Conservation (phyloP, 2,797 vertebrate genomes). For the Aselliscus stoliczkanus region DNA sequence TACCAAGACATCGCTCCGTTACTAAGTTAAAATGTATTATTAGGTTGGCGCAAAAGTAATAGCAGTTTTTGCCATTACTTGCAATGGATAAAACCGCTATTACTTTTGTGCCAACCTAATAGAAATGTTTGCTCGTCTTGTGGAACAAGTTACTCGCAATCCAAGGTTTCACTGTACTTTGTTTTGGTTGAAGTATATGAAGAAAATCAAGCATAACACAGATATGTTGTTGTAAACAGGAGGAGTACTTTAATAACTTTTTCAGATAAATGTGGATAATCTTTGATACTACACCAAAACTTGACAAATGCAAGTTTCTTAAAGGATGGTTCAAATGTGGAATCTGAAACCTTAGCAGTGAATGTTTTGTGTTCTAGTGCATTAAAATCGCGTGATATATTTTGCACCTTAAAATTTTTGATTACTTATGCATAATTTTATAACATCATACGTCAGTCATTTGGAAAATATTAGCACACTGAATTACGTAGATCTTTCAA, state of each 20-base stretch:
- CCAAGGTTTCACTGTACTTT: no score
- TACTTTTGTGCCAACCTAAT: no score
- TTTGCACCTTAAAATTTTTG: background rate
- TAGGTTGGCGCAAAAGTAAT: no score
- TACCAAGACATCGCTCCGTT: no score
- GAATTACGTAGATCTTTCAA: background rate
- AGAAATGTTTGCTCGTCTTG: no score
- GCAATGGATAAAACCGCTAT: no score
- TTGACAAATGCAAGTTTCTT: background rate
- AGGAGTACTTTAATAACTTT: background rate
- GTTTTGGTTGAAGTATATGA: background rate
- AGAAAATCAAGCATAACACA: conserved; percentile 10
- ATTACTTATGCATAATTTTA: background rate
- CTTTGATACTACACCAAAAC: background rate
- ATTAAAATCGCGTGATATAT: background rate
- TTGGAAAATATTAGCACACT: background rate
- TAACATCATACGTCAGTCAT: background rate
- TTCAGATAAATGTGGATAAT: background rate
- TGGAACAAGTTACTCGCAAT: no score
- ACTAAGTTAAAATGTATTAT: no score
- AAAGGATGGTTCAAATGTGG: background rate
- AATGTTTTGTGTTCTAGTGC: background rate
- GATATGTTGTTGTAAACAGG: background rate
- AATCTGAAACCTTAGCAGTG: background rate
- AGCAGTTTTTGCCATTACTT: no score